Percentiles rank a stretch among this genome's conserved stretches.
Evolutionary conservation across 2,888 invertebrate species (phyloP).

Genomic region (Labia minor): DNA sequence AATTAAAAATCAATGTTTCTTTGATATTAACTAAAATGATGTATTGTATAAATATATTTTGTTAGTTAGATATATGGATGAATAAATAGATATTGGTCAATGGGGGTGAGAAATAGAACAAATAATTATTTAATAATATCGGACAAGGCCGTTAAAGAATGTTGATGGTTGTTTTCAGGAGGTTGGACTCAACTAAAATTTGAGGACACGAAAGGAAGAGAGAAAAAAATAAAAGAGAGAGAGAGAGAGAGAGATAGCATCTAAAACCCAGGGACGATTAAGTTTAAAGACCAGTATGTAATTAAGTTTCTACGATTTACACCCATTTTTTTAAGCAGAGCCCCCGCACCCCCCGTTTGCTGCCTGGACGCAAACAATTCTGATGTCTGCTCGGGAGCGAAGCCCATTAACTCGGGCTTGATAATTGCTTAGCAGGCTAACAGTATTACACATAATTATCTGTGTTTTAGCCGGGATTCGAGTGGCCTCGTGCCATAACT

Average conservation of each 20-base stretch:
- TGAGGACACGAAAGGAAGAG: slow-evolving; percentile 4
- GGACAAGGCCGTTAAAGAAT: slow-evolving; percentile 2
- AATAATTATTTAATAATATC: background rate
- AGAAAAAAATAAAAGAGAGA: too few species aligned
- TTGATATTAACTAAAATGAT: too few species aligned
- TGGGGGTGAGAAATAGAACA: too few species aligned
- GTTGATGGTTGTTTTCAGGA: background rate
- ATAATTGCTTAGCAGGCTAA: slow-evolving; percentile 13
- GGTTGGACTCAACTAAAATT: background rate
- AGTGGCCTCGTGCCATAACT: slow-evolving; percentile 13
- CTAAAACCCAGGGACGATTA: slow-evolving; percentile 13
- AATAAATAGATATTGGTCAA: too few species aligned
- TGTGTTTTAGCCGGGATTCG: slow-evolving; percentile 13
- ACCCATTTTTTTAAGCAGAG: background rate
- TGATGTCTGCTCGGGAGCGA: slow-evolving; percentile 8
- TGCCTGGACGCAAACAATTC: slow-evolving; percentile 8
- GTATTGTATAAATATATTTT: too few species aligned
- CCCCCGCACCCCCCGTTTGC: too few species aligned
- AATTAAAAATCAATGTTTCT: too few species aligned
- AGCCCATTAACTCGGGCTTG: slow-evolving; percentile 13
- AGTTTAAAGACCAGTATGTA: slow-evolving; percentile 13
- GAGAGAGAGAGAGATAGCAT: background rate
- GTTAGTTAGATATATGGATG: too few species aligned
- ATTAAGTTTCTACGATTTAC: slow-evolving; percentile 13
- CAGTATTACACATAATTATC: slow-evolving; percentile 13